These are phyloP conservation scores for Tympanoctomys barrerae DNA, from an alignment of 2,797 vertebrate species.

Conservation along the genomic window DNA sequence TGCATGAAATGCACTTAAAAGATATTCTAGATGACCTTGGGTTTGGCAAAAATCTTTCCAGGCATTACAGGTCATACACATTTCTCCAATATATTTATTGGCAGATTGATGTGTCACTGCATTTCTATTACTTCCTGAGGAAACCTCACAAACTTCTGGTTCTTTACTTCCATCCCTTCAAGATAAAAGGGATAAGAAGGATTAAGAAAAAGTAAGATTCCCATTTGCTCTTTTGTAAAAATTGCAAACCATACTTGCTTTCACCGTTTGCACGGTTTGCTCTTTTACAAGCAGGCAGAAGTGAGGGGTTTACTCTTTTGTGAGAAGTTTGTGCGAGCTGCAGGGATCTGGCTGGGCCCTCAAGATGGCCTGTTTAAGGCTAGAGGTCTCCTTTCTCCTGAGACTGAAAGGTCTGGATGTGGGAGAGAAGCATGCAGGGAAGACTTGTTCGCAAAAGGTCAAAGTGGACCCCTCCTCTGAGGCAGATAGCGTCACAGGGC, in stretches of 20 bases:
- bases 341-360: conserved; percentile 65
- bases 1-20: conserved; percentile 66
- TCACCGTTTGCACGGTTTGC: not conserved
- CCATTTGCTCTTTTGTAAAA: conserved; percentile 74
- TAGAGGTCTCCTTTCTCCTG: conserved; percentile 72
- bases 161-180: conserved; percentile 68
- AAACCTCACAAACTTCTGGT: conserved; percentile 56
- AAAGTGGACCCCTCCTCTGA: conserved; percentile 59
- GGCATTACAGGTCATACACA: conserved; percentile 35
- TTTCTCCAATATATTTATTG: conserved; percentile 65
- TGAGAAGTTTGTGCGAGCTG: conserved; percentile 72
- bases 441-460: conserved; percentile 74
- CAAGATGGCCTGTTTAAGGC: conserved; percentile 66
- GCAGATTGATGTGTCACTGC: conserved; percentile 59
- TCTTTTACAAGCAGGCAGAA: conserved; percentile 48
- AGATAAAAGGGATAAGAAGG: conserved; percentile 75
- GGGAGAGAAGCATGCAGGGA: conserved; percentile 68
- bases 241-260: conserved; percentile 74
- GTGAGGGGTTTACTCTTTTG: conserved; percentile 53
- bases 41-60: conserved; percentile 70
- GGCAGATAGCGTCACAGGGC: conserved; percentile 78
- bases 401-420: conserved; percentile 74
- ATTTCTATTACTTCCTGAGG: conserved; percentile 69
- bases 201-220: conserved; percentile 77
- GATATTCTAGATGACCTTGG: conserved; percentile 73